Conservation (phyloP, 2,113 vertebrate genomes). For the Puffinus mauretanicus region DNA sequence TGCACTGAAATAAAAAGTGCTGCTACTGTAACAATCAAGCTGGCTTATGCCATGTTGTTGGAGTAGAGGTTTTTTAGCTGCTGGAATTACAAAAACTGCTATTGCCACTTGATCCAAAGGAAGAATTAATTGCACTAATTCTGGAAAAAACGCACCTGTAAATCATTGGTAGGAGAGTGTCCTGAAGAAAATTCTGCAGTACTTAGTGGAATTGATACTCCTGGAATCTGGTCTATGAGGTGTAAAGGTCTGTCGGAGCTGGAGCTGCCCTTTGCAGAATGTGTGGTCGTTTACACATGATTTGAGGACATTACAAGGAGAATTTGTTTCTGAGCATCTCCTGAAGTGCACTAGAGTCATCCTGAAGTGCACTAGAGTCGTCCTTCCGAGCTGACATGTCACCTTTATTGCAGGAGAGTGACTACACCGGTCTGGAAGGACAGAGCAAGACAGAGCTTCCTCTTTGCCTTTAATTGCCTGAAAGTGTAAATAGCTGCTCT, state of each 20-base stretch:
- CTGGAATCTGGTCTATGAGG: not conserved
- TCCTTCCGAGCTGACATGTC: not conserved
- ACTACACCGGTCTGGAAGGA: not conserved
- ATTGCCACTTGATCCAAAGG: not conserved
- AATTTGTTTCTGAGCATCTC: not conserved
- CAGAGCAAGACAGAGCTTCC: not conserved
- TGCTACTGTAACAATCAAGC: not conserved
- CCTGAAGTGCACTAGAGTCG: not conserved
- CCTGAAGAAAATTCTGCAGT: not conserved
- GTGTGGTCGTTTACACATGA: rapidly evolving
- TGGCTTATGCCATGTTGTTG: not conserved
- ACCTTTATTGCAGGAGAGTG: not conserved
- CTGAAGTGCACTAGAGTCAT: not conserved
- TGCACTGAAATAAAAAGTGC: not conserved
- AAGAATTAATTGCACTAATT: not conserved
- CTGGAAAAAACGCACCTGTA: not conserved
- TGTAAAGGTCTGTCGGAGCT: not conserved
- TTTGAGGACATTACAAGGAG: not conserved
- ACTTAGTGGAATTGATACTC: not conserved
- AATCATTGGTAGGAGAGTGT: not conserved
- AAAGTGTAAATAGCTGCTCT: not conserved
- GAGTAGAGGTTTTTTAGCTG: not conserved
- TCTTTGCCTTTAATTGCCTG: not conserved
- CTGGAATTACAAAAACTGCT: not conserved
- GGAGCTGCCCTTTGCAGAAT: not conserved